phyloP scores from a whole-genome alignment of 1,140 invertebrate species.

The Rhysida immarginata region DNA sequence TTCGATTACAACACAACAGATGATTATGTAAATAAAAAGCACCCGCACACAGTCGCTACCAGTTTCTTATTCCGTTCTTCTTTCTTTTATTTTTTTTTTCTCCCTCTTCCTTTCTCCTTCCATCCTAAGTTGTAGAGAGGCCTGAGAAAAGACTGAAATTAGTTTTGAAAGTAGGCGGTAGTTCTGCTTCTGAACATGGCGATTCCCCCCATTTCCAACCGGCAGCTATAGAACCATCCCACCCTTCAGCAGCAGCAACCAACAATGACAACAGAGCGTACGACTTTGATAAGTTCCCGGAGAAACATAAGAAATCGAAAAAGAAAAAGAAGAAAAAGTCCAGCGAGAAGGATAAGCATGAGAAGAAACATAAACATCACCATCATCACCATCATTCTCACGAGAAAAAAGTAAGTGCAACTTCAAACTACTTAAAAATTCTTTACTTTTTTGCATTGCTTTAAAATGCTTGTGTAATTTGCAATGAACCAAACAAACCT shows the following conservation, averaged over 20 bases:
- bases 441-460: no score
- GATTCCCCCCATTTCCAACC: constrained; percentile 33
- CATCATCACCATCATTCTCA: constrained; percentile 48
- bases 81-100: no score
- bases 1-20: no score
- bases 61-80: no score
- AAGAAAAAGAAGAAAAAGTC: constrained; percentile 63
- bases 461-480: no score
- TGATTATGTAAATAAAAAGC: no score
- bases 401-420: constrained; percentile 32
- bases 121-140: constrained; percentile 11
- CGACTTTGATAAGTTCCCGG: constrained; percentile 5
- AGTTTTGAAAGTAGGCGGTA: constrained; percentile 63
- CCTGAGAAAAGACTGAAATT: constrained; percentile 45
- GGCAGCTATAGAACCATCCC: constrained; percentile 21
- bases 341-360: constrained; percentile 48
- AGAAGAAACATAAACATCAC: constrained; percentile 45
- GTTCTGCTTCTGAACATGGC: constrained; percentile 50
- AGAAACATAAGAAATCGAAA: constrained; percentile 29
- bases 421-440: neutral
- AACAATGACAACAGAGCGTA: constrained; percentile 14
- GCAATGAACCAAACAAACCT: no score
- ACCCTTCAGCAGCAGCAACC: constrained; percentile 22
- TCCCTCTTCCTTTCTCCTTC: neutral
- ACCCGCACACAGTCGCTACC: no score